Conservation (phyloP, 2,888 invertebrate species). For the Zele albiditarsus region DNA sequence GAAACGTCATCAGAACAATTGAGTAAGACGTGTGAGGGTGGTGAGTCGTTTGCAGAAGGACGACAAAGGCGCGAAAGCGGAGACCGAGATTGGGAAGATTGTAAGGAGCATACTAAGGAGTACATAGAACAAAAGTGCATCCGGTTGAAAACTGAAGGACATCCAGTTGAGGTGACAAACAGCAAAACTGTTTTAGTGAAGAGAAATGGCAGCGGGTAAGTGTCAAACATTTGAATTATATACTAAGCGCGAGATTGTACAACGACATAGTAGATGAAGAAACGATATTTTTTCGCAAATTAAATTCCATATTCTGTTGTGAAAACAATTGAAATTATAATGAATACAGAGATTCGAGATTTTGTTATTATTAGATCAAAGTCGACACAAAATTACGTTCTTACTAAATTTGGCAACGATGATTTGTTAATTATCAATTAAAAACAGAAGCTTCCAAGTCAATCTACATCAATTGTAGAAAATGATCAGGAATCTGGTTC, state of each 20-base stretch:
- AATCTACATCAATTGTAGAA: too few species aligned
- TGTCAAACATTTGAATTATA: slow-evolving; percentile 37
- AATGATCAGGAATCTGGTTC: too few species aligned
- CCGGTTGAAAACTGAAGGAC: slow-evolving; percentile 26
- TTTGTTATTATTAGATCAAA: too few species aligned
- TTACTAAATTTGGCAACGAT: too few species aligned
- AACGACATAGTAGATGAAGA: background rate
- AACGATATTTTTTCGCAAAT: background rate
- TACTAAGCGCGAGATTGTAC: slow-evolving; percentile 3
- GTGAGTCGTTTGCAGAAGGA: slow-evolving; percentile 16
- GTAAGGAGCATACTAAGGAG: background rate
- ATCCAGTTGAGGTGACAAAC: slow-evolving; percentile 31
- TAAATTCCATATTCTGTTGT: too few species aligned
- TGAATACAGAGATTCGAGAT: too few species aligned
- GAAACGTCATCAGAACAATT: slow-evolving; percentile 53
- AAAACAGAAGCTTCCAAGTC: too few species aligned
- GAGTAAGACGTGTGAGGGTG: slow-evolving; percentile 43
- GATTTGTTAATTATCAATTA: too few species aligned
- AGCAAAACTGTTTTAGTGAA: slow-evolving; percentile 36
- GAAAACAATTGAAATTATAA: too few species aligned
- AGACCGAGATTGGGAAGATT: slow-evolving; percentile 6
- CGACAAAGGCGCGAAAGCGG: slow-evolving; percentile 23
- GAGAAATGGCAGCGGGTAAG: slow-evolving; percentile 62
- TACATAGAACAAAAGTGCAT: slow-evolving; percentile 20
- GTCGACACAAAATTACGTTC: too few species aligned